A percentile compares a stretch with the other conserved stretches of the same genome.
These are phyloP conservation scores for Nannobrachium achirus DNA, from an alignment of 2,113 vertebrate species.

Conservation along the genomic window DNA sequence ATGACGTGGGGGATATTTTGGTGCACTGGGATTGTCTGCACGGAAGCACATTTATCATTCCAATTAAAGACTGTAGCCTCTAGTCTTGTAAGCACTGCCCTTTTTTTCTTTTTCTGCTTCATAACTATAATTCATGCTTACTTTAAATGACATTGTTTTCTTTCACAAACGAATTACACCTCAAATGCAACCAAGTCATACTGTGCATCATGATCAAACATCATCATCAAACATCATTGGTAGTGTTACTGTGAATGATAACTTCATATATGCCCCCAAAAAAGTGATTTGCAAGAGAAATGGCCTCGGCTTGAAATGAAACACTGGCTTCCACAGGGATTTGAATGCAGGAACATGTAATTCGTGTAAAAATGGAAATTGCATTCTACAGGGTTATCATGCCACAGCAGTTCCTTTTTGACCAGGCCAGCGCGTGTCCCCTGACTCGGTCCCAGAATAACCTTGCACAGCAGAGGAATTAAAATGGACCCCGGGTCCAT, in stretches of 20 bases:
- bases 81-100: constrained; percentile 47
- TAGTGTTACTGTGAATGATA: constrained; percentile 18
- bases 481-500: no score
- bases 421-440: no score
- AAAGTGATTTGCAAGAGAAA: no score
- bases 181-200: constrained; percentile 28
- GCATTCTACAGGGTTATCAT: no score
- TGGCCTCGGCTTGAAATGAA: no score
- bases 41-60: constrained; percentile 63
- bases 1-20: constrained; percentile 16
- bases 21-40: constrained; percentile 54
- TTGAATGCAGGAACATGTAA: no score
- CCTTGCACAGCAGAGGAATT: no score
- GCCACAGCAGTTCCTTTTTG: no score
- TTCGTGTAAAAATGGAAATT: no score
- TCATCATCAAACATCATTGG: constrained; percentile 10
- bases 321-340: no score
- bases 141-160: neutral
- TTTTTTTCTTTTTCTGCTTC: constrained; percentile 34
- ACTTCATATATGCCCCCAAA: neutral
- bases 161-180: constrained; percentile 21
- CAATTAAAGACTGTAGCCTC: constrained; percentile 65
- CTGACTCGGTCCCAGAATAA: no score
- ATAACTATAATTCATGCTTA: constrained; percentile 56
- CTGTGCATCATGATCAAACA: neutral